A percentile compares a stretch with the other conserved stretches of the same genome.
Conservation (phyloP, 2,888 invertebrate genomes). For the Napeogenes inachia region DNA sequence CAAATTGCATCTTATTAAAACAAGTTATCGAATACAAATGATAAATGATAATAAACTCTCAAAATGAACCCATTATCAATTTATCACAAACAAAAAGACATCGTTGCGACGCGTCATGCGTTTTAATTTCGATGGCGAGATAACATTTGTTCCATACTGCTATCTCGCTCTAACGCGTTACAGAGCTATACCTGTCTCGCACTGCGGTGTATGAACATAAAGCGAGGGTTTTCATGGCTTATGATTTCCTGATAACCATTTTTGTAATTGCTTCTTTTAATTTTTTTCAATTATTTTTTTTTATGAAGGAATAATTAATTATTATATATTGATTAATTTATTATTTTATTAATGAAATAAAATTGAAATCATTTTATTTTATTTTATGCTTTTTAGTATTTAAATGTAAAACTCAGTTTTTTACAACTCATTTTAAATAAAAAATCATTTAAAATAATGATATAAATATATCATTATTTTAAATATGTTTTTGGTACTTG, state of each 20-base stretch:
- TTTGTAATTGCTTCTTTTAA: background rate
- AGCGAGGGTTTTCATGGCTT: conserved; percentile 20
- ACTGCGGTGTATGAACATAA: background rate
- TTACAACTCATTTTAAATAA: too few species aligned
- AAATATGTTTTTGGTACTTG: too few species aligned
- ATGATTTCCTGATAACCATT: conserved; percentile 16
- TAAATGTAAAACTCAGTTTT: too few species aligned
- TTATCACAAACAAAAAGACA: conserved; percentile 25
- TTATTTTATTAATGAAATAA: too few species aligned
- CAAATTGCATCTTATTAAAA: too few species aligned
- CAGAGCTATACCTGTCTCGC: conserved; percentile 4
- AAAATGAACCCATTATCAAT: conserved; percentile 28
- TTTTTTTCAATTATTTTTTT: background rate
- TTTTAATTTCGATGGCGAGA: conserved; percentile 37
- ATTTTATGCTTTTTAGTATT: too few species aligned
- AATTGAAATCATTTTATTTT: too few species aligned
- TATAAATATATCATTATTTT: too few species aligned
- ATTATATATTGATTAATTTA: too few species aligned
- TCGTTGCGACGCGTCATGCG: conserved; percentile 31
- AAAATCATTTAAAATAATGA: too few species aligned
- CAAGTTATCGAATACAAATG: conserved; percentile 2
- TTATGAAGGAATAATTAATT: too few species aligned
- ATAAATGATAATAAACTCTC: conserved; percentile 3
- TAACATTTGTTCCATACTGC: conserved; percentile 18
- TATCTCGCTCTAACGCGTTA: conserved; percentile 29